Base-by-base conservation (phyloP, 2,888 invertebrate species). In the Argyresthia albistria region DNA sequence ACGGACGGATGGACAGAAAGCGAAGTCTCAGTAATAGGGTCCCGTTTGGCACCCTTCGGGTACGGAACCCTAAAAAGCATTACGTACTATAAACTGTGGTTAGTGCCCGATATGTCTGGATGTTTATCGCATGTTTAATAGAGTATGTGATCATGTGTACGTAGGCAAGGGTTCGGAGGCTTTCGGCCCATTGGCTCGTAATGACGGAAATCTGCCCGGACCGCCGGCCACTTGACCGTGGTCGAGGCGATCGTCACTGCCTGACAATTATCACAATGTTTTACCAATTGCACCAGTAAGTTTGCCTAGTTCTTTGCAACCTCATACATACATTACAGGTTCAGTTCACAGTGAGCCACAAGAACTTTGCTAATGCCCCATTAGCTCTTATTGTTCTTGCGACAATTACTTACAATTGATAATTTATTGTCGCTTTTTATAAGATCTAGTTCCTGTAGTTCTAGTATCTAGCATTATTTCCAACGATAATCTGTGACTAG, bases 51-150 rank as follows among this genome's bases (percentile, higher is more conserved):
- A n/a, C n/a, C n/a, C n/a, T n/a, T n/a, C n/a, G n/a, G n/a, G n/a
- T n/a, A n/a, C n/a, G n/a, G n/a, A n/a, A n/a, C n/a, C n/a, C n/a
- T n/a, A n/a, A n/a, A n/a, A n/a, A n/a, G n/a, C n/a, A n/a, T 46
- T 35, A 25, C 16, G 11, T 25, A n/a, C 46, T 45, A 46, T 46
- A 47, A 52, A 47, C 45, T 37, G 43, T 46, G 51, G 51, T 51
- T 47, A n/a, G 15, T 25, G 39, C 45, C 16, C 8, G 14, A 51
- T 37, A 14, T 8, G 4, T 37, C 45, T 11, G 35, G 51, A 52
- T 42, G 42, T 11, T 25, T 16, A 46, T 51, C 46, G 46, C 36
- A 12, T 25, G 39, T 10, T 50, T 15, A 35, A 49, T 49, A 49
- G 37, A 35, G 14, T 49, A 37, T 49, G 37, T 49, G 49, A 15